A percentile compares a stretch with the other conserved stretches of the same genome.
phyloP scores from a whole-genome alignment of 2,113 vertebrate species.

The Tetrax tetrax region DNA sequence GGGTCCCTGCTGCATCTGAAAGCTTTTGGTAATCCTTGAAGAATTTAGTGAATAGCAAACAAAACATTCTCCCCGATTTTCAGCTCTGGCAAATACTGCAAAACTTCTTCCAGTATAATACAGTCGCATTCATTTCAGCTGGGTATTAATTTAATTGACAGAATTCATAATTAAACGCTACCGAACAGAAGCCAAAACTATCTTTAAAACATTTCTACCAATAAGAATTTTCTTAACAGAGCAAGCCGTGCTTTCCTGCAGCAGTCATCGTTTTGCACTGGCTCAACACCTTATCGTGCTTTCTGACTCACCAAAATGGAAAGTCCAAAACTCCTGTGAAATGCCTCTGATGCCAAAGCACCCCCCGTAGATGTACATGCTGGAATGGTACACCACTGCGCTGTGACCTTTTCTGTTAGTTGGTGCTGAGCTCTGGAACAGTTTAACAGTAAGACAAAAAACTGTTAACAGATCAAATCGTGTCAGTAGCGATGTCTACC shows the following conservation, averaged over 20 bases:
- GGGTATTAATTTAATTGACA: background rate
- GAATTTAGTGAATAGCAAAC: background rate
- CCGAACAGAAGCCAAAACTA: background rate
- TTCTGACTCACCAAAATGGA: slow-evolving; percentile 77
- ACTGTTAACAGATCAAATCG: background rate
- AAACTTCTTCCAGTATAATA: background rate
- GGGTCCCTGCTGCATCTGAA: background rate
- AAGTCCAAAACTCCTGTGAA: slow-evolving; percentile 86
- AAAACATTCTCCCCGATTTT: background rate
- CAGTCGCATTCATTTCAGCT: background rate
- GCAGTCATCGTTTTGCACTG: background rate
- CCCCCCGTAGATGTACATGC: slow-evolving; percentile 86
- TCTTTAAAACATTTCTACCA: background rate
- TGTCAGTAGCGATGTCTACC: background rate
- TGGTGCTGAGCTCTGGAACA: slow-evolving; percentile 64
- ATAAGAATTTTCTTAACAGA: background rate
- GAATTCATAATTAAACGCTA: background rate
- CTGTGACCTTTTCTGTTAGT: slow-evolving; percentile 87
- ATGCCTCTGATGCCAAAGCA: slow-evolving; percentile 83
- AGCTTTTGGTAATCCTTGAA: background rate
- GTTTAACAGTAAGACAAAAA: background rate
- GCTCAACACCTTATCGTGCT: background rate
- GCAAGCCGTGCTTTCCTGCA: background rate
- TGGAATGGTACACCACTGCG: slow-evolving; percentile 76
- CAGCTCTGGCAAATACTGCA: background rate